Base-by-base conservation (phyloP, 2,113 vertebrate species). In the Xiphorhynchus elegans region DNA sequence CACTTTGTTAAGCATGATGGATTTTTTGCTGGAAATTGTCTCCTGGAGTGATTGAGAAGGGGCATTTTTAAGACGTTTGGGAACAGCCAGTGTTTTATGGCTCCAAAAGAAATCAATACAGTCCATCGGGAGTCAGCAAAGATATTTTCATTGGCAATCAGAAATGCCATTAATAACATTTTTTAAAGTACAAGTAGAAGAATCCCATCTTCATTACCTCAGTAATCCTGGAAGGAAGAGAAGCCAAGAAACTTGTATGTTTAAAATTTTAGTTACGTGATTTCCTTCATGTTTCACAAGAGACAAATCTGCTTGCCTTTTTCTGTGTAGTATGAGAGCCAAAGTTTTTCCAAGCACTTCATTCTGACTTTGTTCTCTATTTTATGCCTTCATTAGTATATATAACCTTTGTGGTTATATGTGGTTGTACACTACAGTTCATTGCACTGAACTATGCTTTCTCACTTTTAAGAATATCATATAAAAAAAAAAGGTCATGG, bases 251-350 rank as follows among this genome's bases (percentile, higher is more conserved):
- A 83, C 26, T 63, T 85, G 7, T 59, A 59, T 77, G 56, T 88
- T 91, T 84, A 83, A 91, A 87, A 96, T 93, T 94, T 79, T 77
- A 89, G 73, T 95, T 93, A 89, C 6, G n/a, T 89, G 76, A 87
- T 89, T 92, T 94, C 50, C 84, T 94, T 93, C 91, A 59, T 59
- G 84, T 93, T 92, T 94, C 91, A 91, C 91, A 82, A 76, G 75
- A 93, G 81, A 91, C 49, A 92, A 86, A 63, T 94, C 85, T 77
- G 60, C 55, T 82, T 88, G 78, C 50, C 29, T 50, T 93, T 87
- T 77, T 92, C 42, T 31, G 4, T 26, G n/a, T 37, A 40, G 59
- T 20, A n/a, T 28, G 44, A 87, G 37, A 82, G 87, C 87, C 87
- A 90, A 88, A 83, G 31, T 62, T 93, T 79, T 63, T 59, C 60